Base-by-base conservation (phyloP, 2,888 invertebrate genomes). In the Parnassius glacialis region DNA sequence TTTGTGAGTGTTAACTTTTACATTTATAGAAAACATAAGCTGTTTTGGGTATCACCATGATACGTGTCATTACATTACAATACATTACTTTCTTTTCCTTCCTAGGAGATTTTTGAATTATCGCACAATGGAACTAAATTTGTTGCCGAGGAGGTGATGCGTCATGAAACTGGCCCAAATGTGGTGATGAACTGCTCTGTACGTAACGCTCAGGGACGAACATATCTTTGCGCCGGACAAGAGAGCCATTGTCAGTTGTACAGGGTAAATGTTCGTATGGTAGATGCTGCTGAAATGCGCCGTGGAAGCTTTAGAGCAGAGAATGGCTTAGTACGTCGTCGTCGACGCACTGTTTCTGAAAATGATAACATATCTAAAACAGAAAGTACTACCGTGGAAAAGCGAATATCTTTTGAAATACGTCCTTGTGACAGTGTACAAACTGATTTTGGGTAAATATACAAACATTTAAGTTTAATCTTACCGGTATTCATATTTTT, bases 111-210 rank as follows among this genome's bases (percentile, higher is more conserved):
- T 76, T 98, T 96, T 88, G 98, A 98, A 85, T 87, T 98, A 59
- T 96, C 95, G 62, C 96, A 97, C 80, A 95, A 97, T 88, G 97
- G 97, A 41, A 93, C 92, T 44, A 94, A 94, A 69, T 97, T 97
- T 79, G 92, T 96, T 61, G 97, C 97, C 0, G 96, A 97, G 83
- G 97, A 97, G 90, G 95, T 98, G 62, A 94, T 96, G 78, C 93
- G 97, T 59, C 96, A 97, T 79, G 97, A 97, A 84, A 97, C 98
- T 1, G 97, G 97, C 2, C 94, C 95, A 0, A 96, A 95, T 76
- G 97, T 97, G 56, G 97, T 98, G 0, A 98, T 98, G 98, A 98
- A 97, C 78, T 96, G 96, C 80, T 94, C 96, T 0, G 94, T 96
- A 7, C 93, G 93, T 65, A 95, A 93, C 70, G 92, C 94, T 68